Base-by-base conservation (phyloP, 2,797 vertebrate genomes). In the Poeciliopsis gracilis region DNA sequence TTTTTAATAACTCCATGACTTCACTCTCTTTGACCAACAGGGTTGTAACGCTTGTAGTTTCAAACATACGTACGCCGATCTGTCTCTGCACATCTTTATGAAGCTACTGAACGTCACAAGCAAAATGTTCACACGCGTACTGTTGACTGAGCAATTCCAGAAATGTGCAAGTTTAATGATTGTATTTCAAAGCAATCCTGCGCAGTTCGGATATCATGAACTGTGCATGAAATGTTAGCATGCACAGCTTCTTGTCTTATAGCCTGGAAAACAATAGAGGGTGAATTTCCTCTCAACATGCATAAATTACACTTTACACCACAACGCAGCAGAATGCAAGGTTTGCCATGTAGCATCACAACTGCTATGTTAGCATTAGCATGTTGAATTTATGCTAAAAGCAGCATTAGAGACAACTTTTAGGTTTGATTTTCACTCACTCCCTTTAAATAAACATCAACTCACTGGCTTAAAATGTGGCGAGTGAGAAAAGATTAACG, bases 11-110 rank as follows among this genome's bases (percentile, higher is more conserved):
- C 61, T 69, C 23, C 8, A 61, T 79, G 66, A 25, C 38, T 45
- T 85, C 78, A 80, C 79, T 90, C 74, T 89, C 74, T 88, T 85
- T 92, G 77, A 74, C 72, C 49, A 78, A 13, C 15, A 74, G 23
- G 75, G 36, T 20, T 43, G 47, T 41, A 13, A 66, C 20, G 67
- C 9, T 77, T 28, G 5, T 2, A 57, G 30, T 69, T 47, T 45
- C 4, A 78, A 16, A 77, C 23, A 20, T 59, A 49, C 72, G 1
- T 45, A 33, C 75, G 43, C 13, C 9, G 36, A 41, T 82, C 25
- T 8, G 28, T 72, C 41, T 23, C 6, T 72, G 53, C 18, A 36
- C 30, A 36, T 16, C 72, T 55, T 70, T 2, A 13, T 43, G 20
- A 47, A 36, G 25, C 9, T 33, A 53, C 16, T 20, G 15, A 63